Percentiles rank a stretch among this genome's conserved stretches.
phyloP scores from a whole-genome alignment of 2,888 invertebrate genomes.

The Ophion costatus region DNA sequence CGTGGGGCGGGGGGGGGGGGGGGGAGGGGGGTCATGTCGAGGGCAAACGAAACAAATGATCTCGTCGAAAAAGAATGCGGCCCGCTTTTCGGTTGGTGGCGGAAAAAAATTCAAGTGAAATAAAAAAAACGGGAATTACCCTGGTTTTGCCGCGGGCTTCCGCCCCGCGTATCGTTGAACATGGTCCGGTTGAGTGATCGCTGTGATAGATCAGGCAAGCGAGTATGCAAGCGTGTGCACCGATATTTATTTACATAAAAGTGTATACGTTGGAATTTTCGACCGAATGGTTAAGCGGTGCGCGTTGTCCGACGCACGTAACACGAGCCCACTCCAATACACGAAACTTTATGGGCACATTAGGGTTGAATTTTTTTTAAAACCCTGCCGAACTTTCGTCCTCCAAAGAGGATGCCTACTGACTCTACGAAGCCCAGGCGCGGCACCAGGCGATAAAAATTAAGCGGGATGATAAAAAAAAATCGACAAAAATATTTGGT shows the following conservation, averaged over 20 bases:
- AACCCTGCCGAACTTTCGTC: too few relatives aligned
- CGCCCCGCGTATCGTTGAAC: constrained; percentile 22
- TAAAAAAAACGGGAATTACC: constrained; percentile 52
- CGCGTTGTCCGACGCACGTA: constrained; percentile 19
- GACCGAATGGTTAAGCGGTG: constrained; percentile 23
- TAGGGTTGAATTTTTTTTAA: too few relatives aligned
- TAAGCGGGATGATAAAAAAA: too few relatives aligned
- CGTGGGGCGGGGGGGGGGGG: too few relatives aligned
- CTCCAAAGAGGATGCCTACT: too few relatives aligned
- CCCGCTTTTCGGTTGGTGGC: constrained; percentile 40
- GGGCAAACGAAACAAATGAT: constrained; percentile 43
- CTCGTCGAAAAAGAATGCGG: constrained; percentile 45
- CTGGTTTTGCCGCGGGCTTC: background rate
- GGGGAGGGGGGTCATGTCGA: too few relatives aligned
- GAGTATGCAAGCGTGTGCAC: constrained; percentile 7
- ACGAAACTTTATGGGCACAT: background rate
- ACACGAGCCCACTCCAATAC: background rate
- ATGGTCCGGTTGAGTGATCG: constrained; percentile 57
- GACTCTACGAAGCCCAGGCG: too few relatives aligned
- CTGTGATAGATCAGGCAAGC: constrained; percentile 54
- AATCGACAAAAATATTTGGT: too few relatives aligned
- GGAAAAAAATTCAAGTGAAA: background rate
- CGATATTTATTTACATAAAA: constrained; percentile 28
- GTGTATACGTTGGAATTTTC: constrained; percentile 20
- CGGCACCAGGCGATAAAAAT: too few relatives aligned